A percentile compares a stretch with the other conserved stretches of the same genome.
Evolutionary conservation across 2,113 vertebrate species (phyloP).

Genomic region (Tragelaphus strepsiceros): DNA sequence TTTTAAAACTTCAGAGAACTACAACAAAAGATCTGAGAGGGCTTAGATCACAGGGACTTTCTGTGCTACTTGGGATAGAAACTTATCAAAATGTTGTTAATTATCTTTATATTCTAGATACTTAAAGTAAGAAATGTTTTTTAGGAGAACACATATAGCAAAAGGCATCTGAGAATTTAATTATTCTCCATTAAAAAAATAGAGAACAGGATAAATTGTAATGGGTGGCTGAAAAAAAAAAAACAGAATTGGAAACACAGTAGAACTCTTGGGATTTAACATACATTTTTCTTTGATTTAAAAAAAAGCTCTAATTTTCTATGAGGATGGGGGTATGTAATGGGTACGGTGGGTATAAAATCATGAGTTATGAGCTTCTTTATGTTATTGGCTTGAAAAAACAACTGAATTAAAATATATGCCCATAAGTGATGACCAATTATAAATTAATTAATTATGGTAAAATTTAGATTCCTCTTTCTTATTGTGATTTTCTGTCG

Average conservation of each 20-base stretch:
- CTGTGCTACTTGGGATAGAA: neutral
- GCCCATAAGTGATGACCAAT: neutral
- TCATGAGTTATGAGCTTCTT: neutral
- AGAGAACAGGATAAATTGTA: neutral
- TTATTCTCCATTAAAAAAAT: neutral
- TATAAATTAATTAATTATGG: neutral
- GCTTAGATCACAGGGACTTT: neutral
- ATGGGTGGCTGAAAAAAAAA: neutral
- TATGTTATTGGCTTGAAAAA: neutral
- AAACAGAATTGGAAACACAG: neutral
- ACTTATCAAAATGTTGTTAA: neutral
- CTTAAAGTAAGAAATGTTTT: neutral
- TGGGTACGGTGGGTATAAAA: neutral
- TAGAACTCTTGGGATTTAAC: neutral
- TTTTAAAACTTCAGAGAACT: constrained; percentile 59
- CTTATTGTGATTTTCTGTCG: neutral
- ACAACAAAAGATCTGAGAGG: neutral
- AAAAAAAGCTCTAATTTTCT: neutral
- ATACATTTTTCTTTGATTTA: neutral
- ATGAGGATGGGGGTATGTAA: neutral
- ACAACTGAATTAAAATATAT: neutral
- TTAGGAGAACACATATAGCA: neutral
- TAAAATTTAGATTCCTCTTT: neutral
- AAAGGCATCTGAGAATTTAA: neutral
- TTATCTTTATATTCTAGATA: neutral